Percentiles rank a stretch among this genome's conserved stretches.
phyloP scores from a whole-genome alignment of 2,888 invertebrate species.

The Pristionchus mayeri region DNA sequence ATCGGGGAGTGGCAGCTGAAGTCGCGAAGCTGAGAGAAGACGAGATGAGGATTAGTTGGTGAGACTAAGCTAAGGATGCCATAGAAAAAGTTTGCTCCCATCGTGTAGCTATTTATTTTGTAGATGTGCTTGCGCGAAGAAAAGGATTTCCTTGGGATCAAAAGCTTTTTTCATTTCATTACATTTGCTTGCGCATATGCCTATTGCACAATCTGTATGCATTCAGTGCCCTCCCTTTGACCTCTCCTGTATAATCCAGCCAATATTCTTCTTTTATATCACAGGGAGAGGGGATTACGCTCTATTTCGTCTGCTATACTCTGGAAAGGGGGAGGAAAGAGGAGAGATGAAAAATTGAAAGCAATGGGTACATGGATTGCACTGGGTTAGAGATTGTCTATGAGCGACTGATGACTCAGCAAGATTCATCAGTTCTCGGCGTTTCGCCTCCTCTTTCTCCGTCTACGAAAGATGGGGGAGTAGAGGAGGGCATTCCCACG shows the following conservation, averaged over 20 bases:
- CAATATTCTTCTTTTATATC: no score
- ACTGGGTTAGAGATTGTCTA: background rate
- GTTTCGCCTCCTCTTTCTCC: background rate
- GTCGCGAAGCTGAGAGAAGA: slow-evolving; percentile 25
- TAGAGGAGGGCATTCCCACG: background rate
- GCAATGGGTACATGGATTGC: background rate
- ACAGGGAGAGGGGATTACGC: background rate
- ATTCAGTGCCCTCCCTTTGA: no score
- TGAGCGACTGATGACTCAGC: background rate
- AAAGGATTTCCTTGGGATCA: no score
- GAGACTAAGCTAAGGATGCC: no score
- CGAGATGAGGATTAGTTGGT: slow-evolving; percentile 43
- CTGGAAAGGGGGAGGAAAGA: background rate
- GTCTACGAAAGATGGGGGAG: background rate
- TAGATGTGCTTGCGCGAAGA: no score
- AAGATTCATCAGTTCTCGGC: background rate
- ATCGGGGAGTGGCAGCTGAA: background rate
- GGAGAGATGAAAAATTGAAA: background rate
- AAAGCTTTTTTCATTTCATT: no score
- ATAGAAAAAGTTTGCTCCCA: no score
- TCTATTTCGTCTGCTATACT: no score
- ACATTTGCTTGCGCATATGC: no score
- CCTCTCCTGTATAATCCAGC: no score
- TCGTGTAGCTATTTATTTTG: no score
- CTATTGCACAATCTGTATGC: background rate